Conservation (phyloP, 2,797 vertebrate genomes). For the Poecilia gillii region DNA sequence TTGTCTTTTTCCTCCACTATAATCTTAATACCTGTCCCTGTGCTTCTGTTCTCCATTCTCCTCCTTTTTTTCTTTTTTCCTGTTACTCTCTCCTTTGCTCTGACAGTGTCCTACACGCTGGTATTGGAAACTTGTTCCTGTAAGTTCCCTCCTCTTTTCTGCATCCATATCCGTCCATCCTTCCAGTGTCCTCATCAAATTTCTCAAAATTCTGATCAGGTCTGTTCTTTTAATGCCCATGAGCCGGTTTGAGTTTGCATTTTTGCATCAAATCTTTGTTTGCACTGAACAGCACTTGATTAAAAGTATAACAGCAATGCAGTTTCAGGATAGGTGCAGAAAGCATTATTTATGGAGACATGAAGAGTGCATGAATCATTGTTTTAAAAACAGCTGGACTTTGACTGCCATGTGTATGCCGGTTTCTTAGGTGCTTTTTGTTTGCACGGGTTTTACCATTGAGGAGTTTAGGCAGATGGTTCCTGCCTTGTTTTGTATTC, state of each 20-base stretch:
- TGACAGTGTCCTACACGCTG: conserved; percentile 85
- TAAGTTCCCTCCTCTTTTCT: conserved; percentile 81
- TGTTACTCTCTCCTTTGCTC: conserved; percentile 59
- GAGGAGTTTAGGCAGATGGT: conserved; percentile 38
- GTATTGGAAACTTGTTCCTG: conserved; percentile 90
- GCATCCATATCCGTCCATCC: conserved; percentile 71
- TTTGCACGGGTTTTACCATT: conserved; percentile 33
- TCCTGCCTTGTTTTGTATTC: conserved; percentile 39
- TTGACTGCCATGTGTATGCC: conserved; percentile 37
- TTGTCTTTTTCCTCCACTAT: conserved; percentile 58
- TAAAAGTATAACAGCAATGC: conserved; percentile 19
- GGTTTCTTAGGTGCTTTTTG: conserved; percentile 48
- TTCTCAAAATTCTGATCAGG: conserved; percentile 67
- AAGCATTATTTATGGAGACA: conserved; percentile 45
- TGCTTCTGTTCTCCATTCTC: conserved; percentile 82
- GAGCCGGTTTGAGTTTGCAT: conserved; percentile 49
- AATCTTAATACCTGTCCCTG: conserved; percentile 69
- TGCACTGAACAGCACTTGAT: conserved; percentile 41
- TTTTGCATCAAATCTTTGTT: conserved; percentile 36
- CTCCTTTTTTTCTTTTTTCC: conserved; percentile 47
- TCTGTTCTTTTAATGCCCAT: conserved; percentile 45
- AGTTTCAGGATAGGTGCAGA: conserved; percentile 11
- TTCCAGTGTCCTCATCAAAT: conserved; percentile 70
- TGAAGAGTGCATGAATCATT: conserved; percentile 63
- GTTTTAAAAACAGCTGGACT: conserved; percentile 12